phyloP scores from a whole-genome alignment of 1,140 invertebrate species.

The Drosophila ficusphila region DNA sequence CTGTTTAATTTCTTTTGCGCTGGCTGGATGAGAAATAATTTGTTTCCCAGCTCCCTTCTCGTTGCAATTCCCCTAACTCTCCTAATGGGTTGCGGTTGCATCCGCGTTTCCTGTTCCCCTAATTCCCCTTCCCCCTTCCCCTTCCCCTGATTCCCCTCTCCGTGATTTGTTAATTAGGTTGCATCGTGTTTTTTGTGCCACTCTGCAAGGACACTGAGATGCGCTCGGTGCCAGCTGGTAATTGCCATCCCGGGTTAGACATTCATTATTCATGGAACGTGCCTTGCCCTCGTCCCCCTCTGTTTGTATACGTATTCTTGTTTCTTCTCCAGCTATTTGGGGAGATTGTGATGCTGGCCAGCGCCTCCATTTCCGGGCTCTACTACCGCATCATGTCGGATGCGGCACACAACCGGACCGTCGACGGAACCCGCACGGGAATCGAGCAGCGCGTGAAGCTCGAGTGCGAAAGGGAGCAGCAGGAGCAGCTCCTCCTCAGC shows the following conservation, averaged over 20 bases:
- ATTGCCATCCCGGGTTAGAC: conserved; percentile 27
- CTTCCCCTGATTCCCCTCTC: background rate
- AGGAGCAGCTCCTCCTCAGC: conserved; percentile 95
- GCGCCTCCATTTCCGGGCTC: conserved; percentile 91
- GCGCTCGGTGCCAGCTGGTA: conserved; percentile 15
- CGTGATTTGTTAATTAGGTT: conserved; percentile 39
- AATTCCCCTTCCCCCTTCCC: background rate
- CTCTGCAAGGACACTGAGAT: conserved; percentile 13
- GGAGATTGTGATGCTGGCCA: conserved; percentile 90
- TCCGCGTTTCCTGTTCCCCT: background rate
- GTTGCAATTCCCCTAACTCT: conserved; percentile 7
- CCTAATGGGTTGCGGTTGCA: conserved; percentile 15
- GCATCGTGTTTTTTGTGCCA: conserved; percentile 29
- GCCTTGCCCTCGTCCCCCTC: background rate
- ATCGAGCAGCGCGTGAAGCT: conserved; percentile 96
- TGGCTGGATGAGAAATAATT: conserved; percentile 15
- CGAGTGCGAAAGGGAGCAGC: conserved; percentile 95
- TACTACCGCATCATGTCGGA: conserved; percentile 95
- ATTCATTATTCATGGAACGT: conserved; percentile 41
- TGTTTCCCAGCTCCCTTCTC: conserved; percentile 6
- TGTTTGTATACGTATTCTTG: background rate
- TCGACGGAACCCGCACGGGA: conserved; percentile 94
- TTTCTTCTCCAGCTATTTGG: conserved; percentile 88
- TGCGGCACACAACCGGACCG: conserved; percentile 92
- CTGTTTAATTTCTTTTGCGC: background rate